Conservation (phyloP, 2,113 vertebrate genomes). For the Carlito syrichta region DNA sequence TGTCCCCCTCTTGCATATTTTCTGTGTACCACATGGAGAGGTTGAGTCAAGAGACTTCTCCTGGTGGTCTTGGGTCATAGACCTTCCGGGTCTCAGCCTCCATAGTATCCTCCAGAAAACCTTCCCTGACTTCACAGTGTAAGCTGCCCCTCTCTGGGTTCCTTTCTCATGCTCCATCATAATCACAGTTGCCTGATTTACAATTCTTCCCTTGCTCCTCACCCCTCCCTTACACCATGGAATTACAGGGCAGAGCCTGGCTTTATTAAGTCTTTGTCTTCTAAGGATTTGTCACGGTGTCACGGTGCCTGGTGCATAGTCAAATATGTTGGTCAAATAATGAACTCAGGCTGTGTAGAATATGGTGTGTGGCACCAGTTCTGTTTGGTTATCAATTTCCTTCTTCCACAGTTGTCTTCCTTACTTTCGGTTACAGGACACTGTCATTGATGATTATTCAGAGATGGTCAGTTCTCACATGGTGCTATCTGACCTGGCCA, state of each 20-base stretch:
- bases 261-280: background rate
- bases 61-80: background rate
- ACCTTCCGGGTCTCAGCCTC: background rate
- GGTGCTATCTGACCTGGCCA: background rate
- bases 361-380: fast-evolving
- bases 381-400: background rate
- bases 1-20: fast-evolving
- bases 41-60: background rate
- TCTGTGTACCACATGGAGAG: background rate
- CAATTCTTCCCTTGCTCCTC: background rate
- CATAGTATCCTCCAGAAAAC: background rate
- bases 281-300: background rate
- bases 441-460: background rate
- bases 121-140: background rate
- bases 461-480: background rate
- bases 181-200: background rate
- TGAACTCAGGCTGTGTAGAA: background rate
- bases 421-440: background rate
- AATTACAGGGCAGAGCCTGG: background rate
- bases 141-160: background rate
- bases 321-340: background rate
- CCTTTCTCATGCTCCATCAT: background rate
- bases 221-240: fast-evolving
- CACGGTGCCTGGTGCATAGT: background rate
- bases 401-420: background rate